Conservation (phyloP, 2,113 vertebrate genomes). For the Anguilla rostrata region DNA sequence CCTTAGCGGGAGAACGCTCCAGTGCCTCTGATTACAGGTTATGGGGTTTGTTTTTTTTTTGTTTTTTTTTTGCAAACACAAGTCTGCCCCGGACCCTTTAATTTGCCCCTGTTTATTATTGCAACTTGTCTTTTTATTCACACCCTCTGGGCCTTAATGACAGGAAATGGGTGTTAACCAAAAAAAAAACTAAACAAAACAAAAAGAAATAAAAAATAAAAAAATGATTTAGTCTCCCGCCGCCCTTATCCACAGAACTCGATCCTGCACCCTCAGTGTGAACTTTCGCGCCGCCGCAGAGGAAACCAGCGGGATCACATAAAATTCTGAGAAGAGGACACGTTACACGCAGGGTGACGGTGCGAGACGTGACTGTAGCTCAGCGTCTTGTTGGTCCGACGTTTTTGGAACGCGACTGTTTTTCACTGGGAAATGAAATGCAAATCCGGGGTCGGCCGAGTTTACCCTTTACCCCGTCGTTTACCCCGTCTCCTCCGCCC, state of each 20-base stretch:
- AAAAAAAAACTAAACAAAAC: too few species aligned
- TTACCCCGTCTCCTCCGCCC: neutral
- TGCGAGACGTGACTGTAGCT: neutral
- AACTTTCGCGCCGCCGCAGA: neutral
- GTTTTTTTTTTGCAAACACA: neutral
- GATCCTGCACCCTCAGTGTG: neutral
- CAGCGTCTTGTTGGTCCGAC: neutral
- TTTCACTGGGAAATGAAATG: slow-evolving; percentile 6
- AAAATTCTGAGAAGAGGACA: neutral
- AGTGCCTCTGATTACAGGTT: slow-evolving; percentile 10
- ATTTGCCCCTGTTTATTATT: slow-evolving; percentile 12
- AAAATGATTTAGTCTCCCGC: neutral
- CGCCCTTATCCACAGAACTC: neutral
- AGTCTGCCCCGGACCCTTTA: neutral
- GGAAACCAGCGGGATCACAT: neutral
- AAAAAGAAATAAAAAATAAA: too few species aligned
- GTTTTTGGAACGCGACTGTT: neutral
- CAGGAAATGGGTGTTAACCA: slow-evolving; percentile 1
- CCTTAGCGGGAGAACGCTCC: neutral
- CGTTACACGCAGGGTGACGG: neutral
- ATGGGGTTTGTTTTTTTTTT: neutral
- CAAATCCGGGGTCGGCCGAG: neutral
- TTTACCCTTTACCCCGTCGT: neutral
- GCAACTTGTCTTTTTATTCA: slow-evolving; percentile 14
- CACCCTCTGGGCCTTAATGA: neutral